Evolutionary conservation across 2,797 vertebrate genomes (phyloP).

Genomic region (Fundulus diaphanus): DNA sequence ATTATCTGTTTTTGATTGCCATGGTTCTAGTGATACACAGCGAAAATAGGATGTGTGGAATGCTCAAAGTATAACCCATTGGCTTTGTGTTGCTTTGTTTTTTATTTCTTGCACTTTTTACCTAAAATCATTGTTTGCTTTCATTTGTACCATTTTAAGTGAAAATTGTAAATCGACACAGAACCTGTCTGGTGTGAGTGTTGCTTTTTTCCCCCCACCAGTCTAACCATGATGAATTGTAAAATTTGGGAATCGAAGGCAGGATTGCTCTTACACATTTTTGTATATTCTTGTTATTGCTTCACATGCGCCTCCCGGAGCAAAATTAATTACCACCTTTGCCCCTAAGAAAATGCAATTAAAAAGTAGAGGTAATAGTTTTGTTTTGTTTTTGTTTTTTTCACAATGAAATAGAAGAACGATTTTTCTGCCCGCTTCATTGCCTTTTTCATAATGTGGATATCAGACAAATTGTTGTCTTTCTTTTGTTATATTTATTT

Average conservation of each 20-base stretch:
- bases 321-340: slow-evolving; percentile 83
- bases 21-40: background rate
- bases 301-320: slow-evolving; percentile 69
- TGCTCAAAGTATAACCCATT: background rate
- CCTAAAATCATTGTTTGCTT: background rate
- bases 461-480: slow-evolving; percentile 60
- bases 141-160: background rate
- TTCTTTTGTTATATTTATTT: slow-evolving; percentile 13
- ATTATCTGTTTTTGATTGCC: background rate
- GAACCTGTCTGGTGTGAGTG: background rate
- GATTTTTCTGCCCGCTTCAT: slow-evolving; percentile 60
- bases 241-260: slow-evolving; percentile 67
- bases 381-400: slow-evolving; percentile 53
- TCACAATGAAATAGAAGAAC: slow-evolving; percentile 68
- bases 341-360: slow-evolving; percentile 81
- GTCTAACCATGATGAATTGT: slow-evolving; percentile 39
- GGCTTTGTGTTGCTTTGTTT: background rate
- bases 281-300: slow-evolving; percentile 53
- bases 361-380: slow-evolving; percentile 74
- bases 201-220: slow-evolving; percentile 9
- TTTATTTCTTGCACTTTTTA: background rate
- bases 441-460: slow-evolving; percentile 58
- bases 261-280: slow-evolving; percentile 61
- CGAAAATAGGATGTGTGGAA: background rate
- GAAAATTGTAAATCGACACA: background rate